Evolutionary conservation across 2,113 vertebrate genomes (phyloP).

Genomic region (Leptobrachium leishanense): DNA sequence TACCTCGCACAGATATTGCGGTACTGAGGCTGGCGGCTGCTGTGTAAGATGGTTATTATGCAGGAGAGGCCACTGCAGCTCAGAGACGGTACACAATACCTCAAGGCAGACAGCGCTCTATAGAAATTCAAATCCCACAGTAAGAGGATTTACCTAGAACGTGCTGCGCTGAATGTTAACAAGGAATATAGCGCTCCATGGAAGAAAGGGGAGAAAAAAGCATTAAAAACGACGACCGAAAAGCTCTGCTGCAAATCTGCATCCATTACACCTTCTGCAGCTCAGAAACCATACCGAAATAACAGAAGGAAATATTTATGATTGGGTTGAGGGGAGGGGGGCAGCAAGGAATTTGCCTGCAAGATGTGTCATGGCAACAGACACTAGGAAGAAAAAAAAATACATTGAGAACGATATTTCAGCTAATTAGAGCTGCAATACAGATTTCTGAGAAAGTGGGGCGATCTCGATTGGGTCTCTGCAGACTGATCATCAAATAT

Average conservation of each 20-base stretch:
- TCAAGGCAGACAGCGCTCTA: constrained; percentile 70
- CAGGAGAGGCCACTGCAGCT: constrained; percentile 79
- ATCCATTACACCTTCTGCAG: too few relatives aligned
- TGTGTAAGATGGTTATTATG: constrained; percentile 82
- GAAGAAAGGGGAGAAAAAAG: neutral
- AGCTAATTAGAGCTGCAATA: too few relatives aligned
- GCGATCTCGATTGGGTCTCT: too few relatives aligned
- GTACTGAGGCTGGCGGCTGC: constrained; percentile 71
- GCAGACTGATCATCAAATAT: too few relatives aligned
- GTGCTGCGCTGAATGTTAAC: constrained; percentile 63
- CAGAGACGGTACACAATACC: constrained; percentile 81
- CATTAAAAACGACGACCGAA: neutral
- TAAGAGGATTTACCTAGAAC: constrained; percentile 64
- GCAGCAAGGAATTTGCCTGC: too few relatives aligned
- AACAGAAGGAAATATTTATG: too few relatives aligned
- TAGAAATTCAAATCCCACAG: constrained; percentile 64
- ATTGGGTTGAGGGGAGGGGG: too few relatives aligned
- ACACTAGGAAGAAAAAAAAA: too few relatives aligned
- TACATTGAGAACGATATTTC: too few relatives aligned
- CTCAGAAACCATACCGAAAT: too few relatives aligned
- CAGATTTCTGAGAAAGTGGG: too few relatives aligned
- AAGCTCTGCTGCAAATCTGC: neutral
- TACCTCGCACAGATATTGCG: constrained; percentile 73
- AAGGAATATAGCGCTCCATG: constrained; percentile 35
- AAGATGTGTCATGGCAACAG: too few relatives aligned